phyloP scores from a whole-genome alignment of 2,888 invertebrate genomes.

The Fragum sueziense region DNA sequence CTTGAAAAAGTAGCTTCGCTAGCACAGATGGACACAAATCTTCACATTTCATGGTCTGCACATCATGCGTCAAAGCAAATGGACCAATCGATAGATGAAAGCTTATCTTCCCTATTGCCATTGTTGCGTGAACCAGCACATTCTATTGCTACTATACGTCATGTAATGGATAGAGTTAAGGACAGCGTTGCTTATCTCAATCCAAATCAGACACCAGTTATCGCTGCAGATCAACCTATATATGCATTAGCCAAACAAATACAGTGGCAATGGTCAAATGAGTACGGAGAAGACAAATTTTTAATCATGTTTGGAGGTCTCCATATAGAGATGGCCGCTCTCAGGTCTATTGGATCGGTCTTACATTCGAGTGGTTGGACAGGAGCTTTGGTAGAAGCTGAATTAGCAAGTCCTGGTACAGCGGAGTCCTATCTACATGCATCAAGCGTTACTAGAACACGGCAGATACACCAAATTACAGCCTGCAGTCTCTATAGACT shows the following conservation, averaged over 20 bases:
- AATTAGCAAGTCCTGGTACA: conserved; percentile 40
- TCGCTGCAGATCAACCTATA: conserved; percentile 70
- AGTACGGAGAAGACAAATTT: conserved; percentile 65
- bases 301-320: conserved; percentile 70
- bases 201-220: conserved; percentile 4
- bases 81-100: not conserved
- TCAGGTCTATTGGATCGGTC: conserved; percentile 27
- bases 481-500: conserved; percentile 55
- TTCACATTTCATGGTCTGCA: conserved; percentile 2
- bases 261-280: conserved; percentile 68
- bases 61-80: not conserved
- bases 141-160: not conserved
- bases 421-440: conserved; percentile 62
- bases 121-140: conserved; percentile 22
- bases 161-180: conserved; percentile 33
- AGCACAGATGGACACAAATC: not conserved
- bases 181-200: conserved; percentile 13
- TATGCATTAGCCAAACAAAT: conserved; percentile 70
- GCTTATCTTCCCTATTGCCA: conserved; percentile 20
- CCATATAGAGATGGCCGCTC: no score
- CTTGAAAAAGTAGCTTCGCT: not conserved
- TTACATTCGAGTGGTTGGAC: conserved; percentile 39
- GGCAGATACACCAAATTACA: conserved; percentile 61
- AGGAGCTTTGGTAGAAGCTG: conserved; percentile 52
- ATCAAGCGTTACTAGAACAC: conserved; percentile 57